These are phyloP conservation scores for Megaceryle alcyon DNA, from an alignment of 2,797 vertebrate species.

Conservation along the genomic window DNA sequence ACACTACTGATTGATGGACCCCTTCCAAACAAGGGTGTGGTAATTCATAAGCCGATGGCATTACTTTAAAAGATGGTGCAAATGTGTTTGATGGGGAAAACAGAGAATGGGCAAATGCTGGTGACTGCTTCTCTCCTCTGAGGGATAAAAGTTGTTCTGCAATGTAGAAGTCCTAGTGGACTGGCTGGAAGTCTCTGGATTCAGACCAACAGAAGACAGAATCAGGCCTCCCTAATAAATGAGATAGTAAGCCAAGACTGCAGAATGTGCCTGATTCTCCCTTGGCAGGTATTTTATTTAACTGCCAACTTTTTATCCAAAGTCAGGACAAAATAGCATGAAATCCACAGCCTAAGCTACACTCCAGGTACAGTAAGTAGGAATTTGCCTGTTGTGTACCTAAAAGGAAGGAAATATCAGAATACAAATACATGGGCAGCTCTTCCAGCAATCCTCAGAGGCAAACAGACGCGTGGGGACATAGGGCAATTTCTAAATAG, in stretches of 20 bases:
- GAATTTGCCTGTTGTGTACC: neutral
- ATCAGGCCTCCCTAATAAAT: conserved; percentile 15
- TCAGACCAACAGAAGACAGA: conserved; percentile 7
- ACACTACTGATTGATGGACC: neutral
- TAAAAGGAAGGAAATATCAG: neutral
- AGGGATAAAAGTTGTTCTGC: neutral
- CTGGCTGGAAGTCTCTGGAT: neutral
- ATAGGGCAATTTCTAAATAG: neutral
- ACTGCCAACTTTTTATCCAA: neutral
- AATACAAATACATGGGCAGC: neutral
- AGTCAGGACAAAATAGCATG: neutral
- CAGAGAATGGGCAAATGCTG: neutral
- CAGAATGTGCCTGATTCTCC: neutral
- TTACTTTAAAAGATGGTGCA: neutral
- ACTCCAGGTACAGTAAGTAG: neutral
- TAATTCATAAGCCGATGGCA: neutral
- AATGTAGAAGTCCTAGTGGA: neutral
- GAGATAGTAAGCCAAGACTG: neutral
- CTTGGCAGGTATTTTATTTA: neutral
- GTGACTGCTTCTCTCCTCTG: neutral
- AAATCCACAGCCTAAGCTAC: neutral
- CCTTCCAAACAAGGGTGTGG: neutral
- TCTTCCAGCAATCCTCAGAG: neutral
- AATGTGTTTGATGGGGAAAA: neutral
- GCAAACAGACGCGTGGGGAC: neutral